Base-by-base conservation (phyloP, 2,888 invertebrate species). In the Stictocephala bisonia region DNA sequence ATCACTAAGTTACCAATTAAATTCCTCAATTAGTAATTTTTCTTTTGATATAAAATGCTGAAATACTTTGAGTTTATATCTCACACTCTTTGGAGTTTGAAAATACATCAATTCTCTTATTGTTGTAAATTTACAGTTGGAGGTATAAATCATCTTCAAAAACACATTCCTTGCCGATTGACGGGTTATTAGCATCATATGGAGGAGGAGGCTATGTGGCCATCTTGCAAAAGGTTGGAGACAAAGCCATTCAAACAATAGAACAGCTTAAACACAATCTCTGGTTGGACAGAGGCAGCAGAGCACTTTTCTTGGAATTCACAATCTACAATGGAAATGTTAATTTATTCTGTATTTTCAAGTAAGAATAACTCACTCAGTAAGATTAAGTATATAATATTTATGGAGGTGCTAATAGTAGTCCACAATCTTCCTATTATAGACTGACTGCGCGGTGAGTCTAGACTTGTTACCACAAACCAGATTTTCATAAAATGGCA, bases 281-380 rank as follows among this genome's bases (percentile, higher is more conserved):
- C 9, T 93, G 93, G 93, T 86, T 93, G 51, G 87, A 87, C 68
- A 84, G 90, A 48, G 90, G 89, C 0, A 91, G 92, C 0, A 84
- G 93, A 77, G 87, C 87, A 0, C 83, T 93, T 18, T 87, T 93
- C 75, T 80, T 93, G 0, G 93, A 93, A 81, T 92, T 93, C 80
- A 88, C 89, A 7, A 85, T 92, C 27, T 93, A 90, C 83, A 93
- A 93, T 82, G 88, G 88, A 0, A 93, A 93, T 82, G 85, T 90
- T 70, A 91, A 93, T 82, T 83, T 91, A 18, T 91, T 92, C 83
- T 89, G 88, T 79, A 86, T 89, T 11, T 71, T 71, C 22, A 79
- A 79, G 77, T 77, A 73, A 48, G 74, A 31, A 9, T 31, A 31
- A 31, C 35, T n/a, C n/a, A n/a, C n/a, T n/a, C n/a, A n/a, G n/a